Base-by-base conservation (phyloP, 2,113 vertebrate genomes). In the Antennarius striatus region DNA sequence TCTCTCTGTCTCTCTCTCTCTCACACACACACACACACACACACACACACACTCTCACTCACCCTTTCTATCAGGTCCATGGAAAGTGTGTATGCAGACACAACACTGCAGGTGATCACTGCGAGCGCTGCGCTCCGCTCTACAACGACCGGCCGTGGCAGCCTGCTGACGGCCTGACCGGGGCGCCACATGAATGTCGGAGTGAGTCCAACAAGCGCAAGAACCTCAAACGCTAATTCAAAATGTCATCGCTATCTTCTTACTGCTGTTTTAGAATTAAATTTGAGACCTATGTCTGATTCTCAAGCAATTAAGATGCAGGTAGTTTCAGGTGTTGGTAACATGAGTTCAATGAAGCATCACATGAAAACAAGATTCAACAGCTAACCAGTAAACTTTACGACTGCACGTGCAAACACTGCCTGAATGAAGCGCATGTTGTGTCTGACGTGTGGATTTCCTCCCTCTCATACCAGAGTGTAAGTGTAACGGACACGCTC, bases 61-160 rank as follows among this genome's bases (percentile, higher is more conserved):
- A 3, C 48, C 65, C 13, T 45, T 22, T 66, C 48, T 49, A 45
- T 22, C 81, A 99, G 98, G 93, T 99, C 63, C 95, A 99, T 43
- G 98, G 97, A 66, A 96, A 94, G 77, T 99, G 98, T 82, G 93
- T 96, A 82, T 99, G 98, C 88, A 95, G 94, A 84, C 98, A 99
- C 92, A 95, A 98, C 88, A 99, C 97, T 0, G 95, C 92, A 47
- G 97, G 97, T 56, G 88, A 91, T 63, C 96, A 99, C 90, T 99
- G 98, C 81, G 94, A 97, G 75, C 89, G 76, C 40, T 99, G 98
- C 0, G 91, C 94, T 50, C 88, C 94, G 0, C 90, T 99, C 57
- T 95, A 95, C 91, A 98, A 98, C 0, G 96, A 99, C 88, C 94
- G 90, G 28, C 96, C 96, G 0, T 99, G 98, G 98, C 93, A 94